Conservation (phyloP, 2,888 invertebrate genomes). For the Cerastis leucographa region DNA sequence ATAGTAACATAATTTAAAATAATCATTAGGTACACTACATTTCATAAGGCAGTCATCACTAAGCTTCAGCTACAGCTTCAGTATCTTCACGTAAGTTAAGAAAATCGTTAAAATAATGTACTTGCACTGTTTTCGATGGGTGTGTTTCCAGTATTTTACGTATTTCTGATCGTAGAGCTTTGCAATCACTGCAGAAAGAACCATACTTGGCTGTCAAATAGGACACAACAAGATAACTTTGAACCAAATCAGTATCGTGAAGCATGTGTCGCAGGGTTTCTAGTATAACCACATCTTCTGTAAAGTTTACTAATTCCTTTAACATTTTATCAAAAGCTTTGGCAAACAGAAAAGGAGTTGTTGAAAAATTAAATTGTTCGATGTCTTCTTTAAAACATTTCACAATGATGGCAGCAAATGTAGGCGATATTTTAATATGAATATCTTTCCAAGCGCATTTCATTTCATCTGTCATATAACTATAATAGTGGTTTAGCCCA, state of each 20-base stretch:
- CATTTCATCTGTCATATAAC: background rate
- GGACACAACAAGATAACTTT: conserved; percentile 19
- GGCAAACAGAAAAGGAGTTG: conserved; percentile 11
- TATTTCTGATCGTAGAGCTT: conserved; percentile 9
- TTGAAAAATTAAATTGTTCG: conserved; percentile 14
- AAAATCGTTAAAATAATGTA: conserved; percentile 62
- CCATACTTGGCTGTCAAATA: background rate
- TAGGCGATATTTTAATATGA: background rate
- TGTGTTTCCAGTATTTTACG: conserved; percentile 57
- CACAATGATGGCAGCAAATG: background rate
- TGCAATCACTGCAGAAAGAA: background rate
- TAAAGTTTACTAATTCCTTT: background rate
- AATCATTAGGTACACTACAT: background rate
- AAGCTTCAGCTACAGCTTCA: background rate
- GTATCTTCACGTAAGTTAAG: background rate
- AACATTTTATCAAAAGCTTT: conserved; percentile 46
- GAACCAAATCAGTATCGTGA: conserved; percentile 4
- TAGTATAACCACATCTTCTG: background rate
- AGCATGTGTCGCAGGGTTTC: conserved; percentile 14
- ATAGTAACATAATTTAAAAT: background rate
- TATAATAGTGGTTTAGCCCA: background rate
- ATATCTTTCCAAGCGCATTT: conserved; percentile 6
- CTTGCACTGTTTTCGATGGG: conserved; percentile 59
- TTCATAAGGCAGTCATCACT: background rate
- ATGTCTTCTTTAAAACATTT: conserved; percentile 20